A percentile compares a stretch with the other conserved stretches of the same genome.
Evolutionary conservation across 2,888 invertebrate species (phyloP).

Genomic region (Epistrophe eligans): DNA sequence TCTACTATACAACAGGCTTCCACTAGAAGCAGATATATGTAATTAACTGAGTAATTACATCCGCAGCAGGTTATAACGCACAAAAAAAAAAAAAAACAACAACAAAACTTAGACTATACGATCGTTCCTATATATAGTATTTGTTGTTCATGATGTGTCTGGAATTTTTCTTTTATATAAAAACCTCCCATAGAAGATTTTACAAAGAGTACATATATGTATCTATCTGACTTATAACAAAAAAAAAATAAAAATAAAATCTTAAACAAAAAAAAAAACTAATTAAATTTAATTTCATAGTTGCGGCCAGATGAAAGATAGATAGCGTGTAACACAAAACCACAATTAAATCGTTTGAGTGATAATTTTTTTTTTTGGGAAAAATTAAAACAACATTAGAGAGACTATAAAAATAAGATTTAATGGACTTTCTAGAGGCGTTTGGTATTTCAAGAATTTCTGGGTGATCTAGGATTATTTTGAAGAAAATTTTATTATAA

Average conservation of each 20-base stretch:
- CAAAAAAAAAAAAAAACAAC: slow-evolving; percentile 29
- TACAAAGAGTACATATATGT: neutral
- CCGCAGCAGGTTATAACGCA: slow-evolving; percentile 67
- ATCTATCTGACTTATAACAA: too few relatives aligned
- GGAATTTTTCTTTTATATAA: slow-evolving; percentile 55
- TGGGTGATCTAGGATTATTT: slow-evolving; percentile 52
- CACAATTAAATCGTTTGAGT: slow-evolving; percentile 53
- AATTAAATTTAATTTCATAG: slow-evolving; percentile 71
- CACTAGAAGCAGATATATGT: slow-evolving; percentile 49
- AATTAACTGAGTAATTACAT: slow-evolving; percentile 69
- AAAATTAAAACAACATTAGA: slow-evolving; percentile 40
- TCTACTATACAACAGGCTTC: slow-evolving; percentile 22
- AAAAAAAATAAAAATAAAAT: neutral
- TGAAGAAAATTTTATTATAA: neutral
- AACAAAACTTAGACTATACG: slow-evolving; percentile 8
- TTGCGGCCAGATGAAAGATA: slow-evolving; percentile 60
- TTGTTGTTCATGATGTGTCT: slow-evolving; percentile 30
- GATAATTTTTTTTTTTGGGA: slow-evolving; percentile 42
- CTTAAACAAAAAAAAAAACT: slow-evolving; percentile 34
- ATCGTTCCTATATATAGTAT: slow-evolving; percentile 5
- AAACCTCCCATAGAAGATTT: slow-evolving; percentile 26
- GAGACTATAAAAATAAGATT: slow-evolving; percentile 24
- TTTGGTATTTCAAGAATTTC: slow-evolving; percentile 37
- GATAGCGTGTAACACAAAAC: slow-evolving; percentile 34
- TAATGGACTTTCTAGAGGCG: slow-evolving; percentile 27